A percentile compares a stretch with the other conserved stretches of the same genome.
These are phyloP conservation scores for Glossosoma conforme DNA, from an alignment of 1,140 invertebrate species.

Conservation along the genomic window DNA sequence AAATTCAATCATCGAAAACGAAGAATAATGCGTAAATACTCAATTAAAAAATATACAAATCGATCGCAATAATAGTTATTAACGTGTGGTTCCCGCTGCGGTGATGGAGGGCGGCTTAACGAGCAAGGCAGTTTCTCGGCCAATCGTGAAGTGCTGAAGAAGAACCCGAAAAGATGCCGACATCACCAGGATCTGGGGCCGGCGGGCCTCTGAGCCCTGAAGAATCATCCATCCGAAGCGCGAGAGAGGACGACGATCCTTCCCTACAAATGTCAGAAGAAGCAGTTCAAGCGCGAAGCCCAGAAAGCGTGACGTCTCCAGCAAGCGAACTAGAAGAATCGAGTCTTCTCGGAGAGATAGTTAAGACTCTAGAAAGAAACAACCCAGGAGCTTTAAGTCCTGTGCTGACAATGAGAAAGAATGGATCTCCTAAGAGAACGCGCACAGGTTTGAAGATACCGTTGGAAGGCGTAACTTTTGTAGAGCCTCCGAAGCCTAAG, in stretches of 20 bases:
- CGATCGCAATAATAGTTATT: no score
- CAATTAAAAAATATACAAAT: no score
- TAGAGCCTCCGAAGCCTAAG: constrained; percentile 31
- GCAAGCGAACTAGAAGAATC: constrained; percentile 49
- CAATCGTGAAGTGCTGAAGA: background rate
- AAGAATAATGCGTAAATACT: no score
- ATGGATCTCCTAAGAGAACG: constrained; percentile 32
- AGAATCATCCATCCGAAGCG: constrained; percentile 13
- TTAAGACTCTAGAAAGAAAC: constrained; percentile 44
- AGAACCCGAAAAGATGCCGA: constrained; percentile 14
- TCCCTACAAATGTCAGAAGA: constrained; percentile 18
- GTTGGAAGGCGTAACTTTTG: constrained; percentile 45
- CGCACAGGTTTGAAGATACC: constrained; percentile 37
- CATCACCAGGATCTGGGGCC: constrained; percentile 15
- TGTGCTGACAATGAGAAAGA: constrained; percentile 37
- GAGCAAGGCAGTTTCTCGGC: background rate
- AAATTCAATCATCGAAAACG: no score
- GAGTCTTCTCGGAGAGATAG: constrained; percentile 45
- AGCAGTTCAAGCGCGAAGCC: constrained; percentile 1
- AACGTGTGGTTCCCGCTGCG: no score
- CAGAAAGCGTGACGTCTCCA: constrained; percentile 35
- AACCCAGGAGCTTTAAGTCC: constrained; percentile 45
- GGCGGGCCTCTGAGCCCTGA: constrained; percentile 22
- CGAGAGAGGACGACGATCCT: constrained; percentile 18
- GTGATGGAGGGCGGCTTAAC: no score